Percentiles rank a stretch among this genome's conserved stretches.
Evolutionary conservation across 2,797 vertebrate genomes (phyloP).

Genomic region (Girardinus metallicus): DNA sequence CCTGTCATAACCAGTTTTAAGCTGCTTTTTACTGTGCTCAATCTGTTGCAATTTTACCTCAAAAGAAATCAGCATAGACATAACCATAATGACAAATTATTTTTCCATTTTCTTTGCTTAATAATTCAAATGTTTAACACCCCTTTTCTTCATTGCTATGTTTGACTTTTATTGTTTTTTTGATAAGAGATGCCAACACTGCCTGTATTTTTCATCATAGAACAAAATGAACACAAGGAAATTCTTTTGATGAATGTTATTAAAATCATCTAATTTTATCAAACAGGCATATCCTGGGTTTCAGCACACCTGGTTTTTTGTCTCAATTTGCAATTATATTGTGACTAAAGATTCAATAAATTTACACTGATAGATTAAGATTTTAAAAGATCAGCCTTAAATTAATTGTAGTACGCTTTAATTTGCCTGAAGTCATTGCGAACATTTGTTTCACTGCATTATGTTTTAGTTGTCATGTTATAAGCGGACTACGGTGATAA

Average conservation of each 20-base stretch:
- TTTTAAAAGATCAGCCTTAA: neutral
- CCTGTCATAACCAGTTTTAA: neutral
- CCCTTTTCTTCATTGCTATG: neutral
- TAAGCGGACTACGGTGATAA: slow-evolving; percentile 17
- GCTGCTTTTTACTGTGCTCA: neutral
- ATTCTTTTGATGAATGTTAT: slow-evolving; percentile 11
- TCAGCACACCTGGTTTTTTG: neutral
- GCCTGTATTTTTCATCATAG: neutral
- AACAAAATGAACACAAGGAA: slow-evolving; percentile 2
- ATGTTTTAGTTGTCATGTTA: slow-evolving; percentile 3
- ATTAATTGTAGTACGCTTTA: neutral
- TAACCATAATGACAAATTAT: neutral
- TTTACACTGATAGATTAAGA: neutral
- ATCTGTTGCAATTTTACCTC: neutral
- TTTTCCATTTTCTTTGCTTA: slow-evolving; percentile 2
- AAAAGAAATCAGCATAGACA: neutral
- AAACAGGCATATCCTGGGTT: slow-evolving; percentile 12
- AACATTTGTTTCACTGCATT: slow-evolving; percentile 10
- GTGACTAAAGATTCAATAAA: slow-evolving; percentile 15
- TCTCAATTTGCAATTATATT: slow-evolving; percentile 11
- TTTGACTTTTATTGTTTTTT: neutral
- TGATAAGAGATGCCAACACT: neutral
- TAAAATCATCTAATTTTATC: neutral
- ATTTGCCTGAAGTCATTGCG: slow-evolving; percentile 8
- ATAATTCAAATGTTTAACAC: neutral